phyloP scores from a whole-genome alignment of 2,113 vertebrate species.

The Platichthys flesus region DNA sequence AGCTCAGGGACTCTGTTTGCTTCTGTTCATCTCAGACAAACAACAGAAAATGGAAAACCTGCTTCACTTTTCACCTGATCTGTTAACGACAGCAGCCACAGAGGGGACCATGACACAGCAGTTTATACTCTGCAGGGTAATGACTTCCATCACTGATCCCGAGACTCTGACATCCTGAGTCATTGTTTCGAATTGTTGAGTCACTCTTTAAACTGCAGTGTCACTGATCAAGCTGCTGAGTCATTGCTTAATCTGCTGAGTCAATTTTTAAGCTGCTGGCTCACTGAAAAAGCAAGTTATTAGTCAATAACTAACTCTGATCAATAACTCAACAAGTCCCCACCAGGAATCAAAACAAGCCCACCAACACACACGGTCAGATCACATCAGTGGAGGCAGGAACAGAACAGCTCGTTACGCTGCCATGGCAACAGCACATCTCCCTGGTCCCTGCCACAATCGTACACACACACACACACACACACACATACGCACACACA shows the following conservation, averaged over 20 bases:
- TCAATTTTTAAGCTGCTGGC: background rate
- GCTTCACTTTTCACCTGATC: background rate
- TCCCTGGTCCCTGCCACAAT: background rate
- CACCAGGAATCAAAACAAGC: no score
- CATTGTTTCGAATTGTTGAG: background rate
- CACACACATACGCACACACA: conserved; percentile 2
- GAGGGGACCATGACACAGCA: background rate
- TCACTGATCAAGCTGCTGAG: background rate
- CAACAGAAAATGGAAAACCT: conserved; percentile 18
- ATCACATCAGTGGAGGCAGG: conserved; percentile 11
- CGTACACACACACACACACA: background rate
- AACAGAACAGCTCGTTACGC: background rate
- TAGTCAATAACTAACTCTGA: background rate
- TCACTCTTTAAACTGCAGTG: background rate
- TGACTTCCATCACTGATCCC: background rate
- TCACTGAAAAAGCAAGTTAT: background rate
- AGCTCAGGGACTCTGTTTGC: background rate
- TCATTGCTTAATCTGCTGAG: background rate
- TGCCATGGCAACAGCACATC: conserved; percentile 30
- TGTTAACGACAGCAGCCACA: background rate
- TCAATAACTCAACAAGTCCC: no score
- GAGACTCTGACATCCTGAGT: background rate
- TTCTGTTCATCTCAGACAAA: conserved; percentile 6
- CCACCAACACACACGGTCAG: background rate
- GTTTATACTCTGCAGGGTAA: background rate